These are phyloP conservation scores for Orthosia cruda DNA, from an alignment of 2,888 invertebrate genomes.

Conservation along the genomic window DNA sequence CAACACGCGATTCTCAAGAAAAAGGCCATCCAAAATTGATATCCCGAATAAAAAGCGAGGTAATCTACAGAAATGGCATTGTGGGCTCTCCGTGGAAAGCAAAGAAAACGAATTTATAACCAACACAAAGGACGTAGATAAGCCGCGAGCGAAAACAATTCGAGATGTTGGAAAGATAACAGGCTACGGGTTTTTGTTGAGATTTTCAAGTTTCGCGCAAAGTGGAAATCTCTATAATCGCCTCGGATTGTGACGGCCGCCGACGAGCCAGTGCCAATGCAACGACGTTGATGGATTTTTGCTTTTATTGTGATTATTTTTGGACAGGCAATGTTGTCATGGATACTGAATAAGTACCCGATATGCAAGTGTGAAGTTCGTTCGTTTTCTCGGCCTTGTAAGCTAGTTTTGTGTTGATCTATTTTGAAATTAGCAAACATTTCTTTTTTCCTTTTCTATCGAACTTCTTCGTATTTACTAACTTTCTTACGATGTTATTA, in stretches of 20 bases:
- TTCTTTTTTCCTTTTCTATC: no score
- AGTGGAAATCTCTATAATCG: constrained; percentile 75
- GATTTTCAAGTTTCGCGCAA: constrained; percentile 70
- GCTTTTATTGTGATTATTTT: constrained; percentile 72
- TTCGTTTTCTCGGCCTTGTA: constrained; percentile 6
- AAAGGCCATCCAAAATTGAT: constrained; percentile 71
- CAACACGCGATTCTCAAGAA: constrained; percentile 64
- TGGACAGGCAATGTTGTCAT: constrained; percentile 32
- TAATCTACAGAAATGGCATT: constrained; percentile 71
- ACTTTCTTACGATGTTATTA: no score
- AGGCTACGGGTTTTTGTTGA: constrained; percentile 71
- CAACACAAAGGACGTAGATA: constrained; percentile 77
- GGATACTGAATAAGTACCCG: constrained; percentile 25
- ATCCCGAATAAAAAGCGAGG: constrained; percentile 69
- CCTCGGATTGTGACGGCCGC: constrained; percentile 68
- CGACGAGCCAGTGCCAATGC: constrained; percentile 69
- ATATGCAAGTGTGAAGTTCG: constrained; percentile 28
- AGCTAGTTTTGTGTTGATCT: neutral
- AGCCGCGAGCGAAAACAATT: constrained; percentile 79
- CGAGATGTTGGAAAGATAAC: constrained; percentile 75
- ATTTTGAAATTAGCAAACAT: neutral
- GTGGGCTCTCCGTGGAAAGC: constrained; percentile 68
- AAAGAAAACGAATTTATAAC: constrained; percentile 78
- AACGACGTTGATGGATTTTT: constrained; percentile 69
- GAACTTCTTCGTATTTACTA: no score